Base-by-base conservation (phyloP, 2,113 vertebrate species). In the Crypturellus undulatus region DNA sequence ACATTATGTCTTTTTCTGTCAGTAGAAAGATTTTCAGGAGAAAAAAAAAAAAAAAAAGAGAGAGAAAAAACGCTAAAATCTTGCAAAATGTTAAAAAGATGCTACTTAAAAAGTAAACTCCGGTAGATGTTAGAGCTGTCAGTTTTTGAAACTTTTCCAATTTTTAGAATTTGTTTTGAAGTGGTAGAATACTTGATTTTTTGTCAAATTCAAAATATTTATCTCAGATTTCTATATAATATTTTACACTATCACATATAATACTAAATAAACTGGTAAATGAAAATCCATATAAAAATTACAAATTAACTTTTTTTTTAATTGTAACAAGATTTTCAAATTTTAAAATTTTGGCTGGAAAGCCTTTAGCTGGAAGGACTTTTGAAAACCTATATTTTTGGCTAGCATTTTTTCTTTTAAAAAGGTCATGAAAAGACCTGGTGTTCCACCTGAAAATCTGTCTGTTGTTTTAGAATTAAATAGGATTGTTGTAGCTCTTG, bases 301-400 rank as follows among this genome's bases (percentile, higher is more conserved):
- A 52, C 0, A 3, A 81, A 49, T 7, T 32, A 34, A 3, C 45
- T 67, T 25, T 28, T 20, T 30, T 16, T 43, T 3, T 4, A 51
- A 70, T 12, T 32, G 9, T 19, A 47, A 40, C 25, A 0, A 73
- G 1, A n/a, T 18, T 1, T 18, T 8, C n/a, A 52, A 62, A 2
- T 59, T 13, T 30, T 58, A 10, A 34, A 19, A 5, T 32, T 45
- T 91, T 26, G 6, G 6, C 36, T 63, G 2, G 68, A 87, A 77
- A 80, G 2, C 11, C 40, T 42, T 2, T 10, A 32, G 17, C 2
- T 49, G 0, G 0, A 68, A 59, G 1, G 13, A 56, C 20, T 60
- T 77, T 5, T 40, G 6, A 30, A 72, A 86, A 91, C 28, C 9
- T 38, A 62, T 5, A 67, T 19, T 34, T 85, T 47, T 76, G 3